Conservation (phyloP, 2,113 vertebrate species). For the Gallinago media region DNA sequence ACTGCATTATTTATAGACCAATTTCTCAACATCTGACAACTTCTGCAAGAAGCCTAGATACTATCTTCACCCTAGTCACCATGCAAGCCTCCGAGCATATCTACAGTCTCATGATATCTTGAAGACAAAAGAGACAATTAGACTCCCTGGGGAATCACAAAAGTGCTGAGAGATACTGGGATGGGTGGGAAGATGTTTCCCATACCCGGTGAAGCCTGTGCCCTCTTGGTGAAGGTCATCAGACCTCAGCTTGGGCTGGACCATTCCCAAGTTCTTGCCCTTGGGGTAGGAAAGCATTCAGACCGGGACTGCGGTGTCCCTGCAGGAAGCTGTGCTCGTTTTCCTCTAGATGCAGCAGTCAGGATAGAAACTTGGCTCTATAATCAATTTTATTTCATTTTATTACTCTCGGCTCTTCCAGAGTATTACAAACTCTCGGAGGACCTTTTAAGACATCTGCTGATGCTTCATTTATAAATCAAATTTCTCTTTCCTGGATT, state of each 20-base stretch:
- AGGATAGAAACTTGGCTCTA: background rate
- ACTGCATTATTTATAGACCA: background rate
- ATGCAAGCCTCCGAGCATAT: background rate
- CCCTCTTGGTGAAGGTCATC: background rate
- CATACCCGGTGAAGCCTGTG: background rate
- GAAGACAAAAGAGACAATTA: background rate
- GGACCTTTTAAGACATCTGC: constrained; percentile 49
- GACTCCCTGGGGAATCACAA: background rate
- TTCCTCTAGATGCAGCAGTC: background rate
- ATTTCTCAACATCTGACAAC: background rate
- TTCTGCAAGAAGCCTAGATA: background rate
- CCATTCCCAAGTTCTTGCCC: accelerated
- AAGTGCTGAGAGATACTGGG: background rate
- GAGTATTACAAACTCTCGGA: constrained; percentile 15
- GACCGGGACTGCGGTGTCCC: background rate
- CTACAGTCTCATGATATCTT: background rate
- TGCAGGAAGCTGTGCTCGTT: accelerated
- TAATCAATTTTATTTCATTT: constrained; percentile 39
- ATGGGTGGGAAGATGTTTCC: accelerated
- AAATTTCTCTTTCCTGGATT: constrained; percentile 12
- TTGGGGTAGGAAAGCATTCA: background rate
- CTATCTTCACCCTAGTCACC: background rate
- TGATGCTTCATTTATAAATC: constrained; percentile 47
- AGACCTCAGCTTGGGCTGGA: background rate
- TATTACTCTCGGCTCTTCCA: constrained; percentile 45